Base-by-base conservation (phyloP, 1,140 invertebrate species). In the Rhopalosiphum padi region DNA sequence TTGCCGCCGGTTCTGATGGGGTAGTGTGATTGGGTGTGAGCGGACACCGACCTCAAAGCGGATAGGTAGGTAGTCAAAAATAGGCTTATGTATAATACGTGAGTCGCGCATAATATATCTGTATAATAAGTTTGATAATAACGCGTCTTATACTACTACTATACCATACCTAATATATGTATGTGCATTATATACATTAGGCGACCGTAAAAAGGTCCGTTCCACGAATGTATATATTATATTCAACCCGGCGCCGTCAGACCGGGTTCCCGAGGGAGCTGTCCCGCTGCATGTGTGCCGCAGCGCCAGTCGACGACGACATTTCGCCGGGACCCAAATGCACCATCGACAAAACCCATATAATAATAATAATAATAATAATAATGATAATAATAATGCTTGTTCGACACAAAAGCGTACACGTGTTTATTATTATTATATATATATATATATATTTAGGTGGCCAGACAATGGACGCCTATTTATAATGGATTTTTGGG, bases 401-500 rank as follows among this genome's bases (percentile, higher is more conserved):
- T 18, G 91, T 85, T 25, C 77, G 77, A 93, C 77, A 53, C 35
- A 18, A 85, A 85, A 92, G 23, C 41, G 46, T 53, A 93, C 91
- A 85, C 48, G 91, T 93, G 91, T 93, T 55, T 55, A 30, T 86
- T 83, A 51, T 30, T 35, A n/a, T n/a, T n/a, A n/a, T n/a, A 37
- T 51, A 37, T 53, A 51, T 51, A 48, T 48, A 51, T 35, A 4
- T 22, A 35, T n/a, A 22, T 21, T 68, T n/a, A 46, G 30, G 30
- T 77, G 90, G 43, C 77, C 82, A 86, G 91, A 86, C 91, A 93
- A 93, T 86, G 91, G 77, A 85, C 91, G 82, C 48, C 77, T 93
- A 86, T 93, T 86, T n/a, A 55, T 93, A 93, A 93, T 93, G 91
- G 91, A 93, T 93, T 93, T 86, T 53, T 51, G 48, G 60, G 46